A percentile compares a stretch with the other conserved stretches of the same genome.
These are phyloP conservation scores for Scolopax mira DNA, from an alignment of 2,113 vertebrate species.

Conservation along the genomic window DNA sequence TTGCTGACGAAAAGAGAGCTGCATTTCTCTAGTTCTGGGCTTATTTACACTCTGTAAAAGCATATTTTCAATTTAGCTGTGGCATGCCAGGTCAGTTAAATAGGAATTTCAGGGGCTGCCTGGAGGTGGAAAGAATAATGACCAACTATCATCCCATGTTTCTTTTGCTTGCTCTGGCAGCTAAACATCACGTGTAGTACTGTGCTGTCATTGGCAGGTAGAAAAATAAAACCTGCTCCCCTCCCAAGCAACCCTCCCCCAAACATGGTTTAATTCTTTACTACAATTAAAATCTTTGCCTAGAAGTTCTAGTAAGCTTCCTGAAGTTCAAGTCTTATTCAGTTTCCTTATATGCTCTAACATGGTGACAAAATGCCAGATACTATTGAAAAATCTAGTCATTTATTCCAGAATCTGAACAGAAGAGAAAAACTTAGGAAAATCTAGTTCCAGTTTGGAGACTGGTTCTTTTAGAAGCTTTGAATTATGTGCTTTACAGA, in stretches of 20 bases:
- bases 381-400: not conserved
- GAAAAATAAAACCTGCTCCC: not conserved
- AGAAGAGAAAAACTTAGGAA: not conserved
- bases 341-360: not conserved
- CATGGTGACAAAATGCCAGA: not conserved
- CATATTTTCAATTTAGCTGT: not conserved
- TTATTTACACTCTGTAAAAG: conserved; percentile 40
- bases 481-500: not conserved
- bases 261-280: not conserved
- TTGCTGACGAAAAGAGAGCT: not conserved
- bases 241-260: not conserved
- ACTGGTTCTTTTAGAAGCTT: not conserved
- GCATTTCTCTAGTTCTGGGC: conserved; percentile 16
- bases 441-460: not conserved
- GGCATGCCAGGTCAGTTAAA: conserved; percentile 5
- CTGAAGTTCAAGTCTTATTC: not conserved
- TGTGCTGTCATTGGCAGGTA: not conserved
- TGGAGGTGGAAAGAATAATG: conserved; percentile 17
- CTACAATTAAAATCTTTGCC: not conserved
- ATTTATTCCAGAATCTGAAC: not conserved
- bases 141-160: not conserved
- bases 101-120: conserved; percentile 16
- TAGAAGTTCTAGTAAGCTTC: not conserved
- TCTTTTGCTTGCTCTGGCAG: not conserved
- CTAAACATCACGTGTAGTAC: not conserved